Conservation (phyloP, 2,797 vertebrate species). For the Intellagama lesueurii region DNA sequence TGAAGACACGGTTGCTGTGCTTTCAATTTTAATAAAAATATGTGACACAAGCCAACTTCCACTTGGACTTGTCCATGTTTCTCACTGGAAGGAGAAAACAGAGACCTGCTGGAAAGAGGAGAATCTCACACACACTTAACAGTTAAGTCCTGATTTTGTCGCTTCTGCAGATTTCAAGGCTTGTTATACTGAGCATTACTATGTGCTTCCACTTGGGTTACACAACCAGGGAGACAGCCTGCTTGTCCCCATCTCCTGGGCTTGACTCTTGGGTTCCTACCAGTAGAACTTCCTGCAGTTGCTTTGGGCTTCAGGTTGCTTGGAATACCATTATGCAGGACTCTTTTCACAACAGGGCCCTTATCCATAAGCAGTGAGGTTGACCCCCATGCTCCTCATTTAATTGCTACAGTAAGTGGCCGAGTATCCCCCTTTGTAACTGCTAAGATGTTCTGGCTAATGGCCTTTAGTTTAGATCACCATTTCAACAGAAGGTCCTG, state of each 20-base stretch:
- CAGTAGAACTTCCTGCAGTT: background rate
- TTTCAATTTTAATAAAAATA: conserved; percentile 41
- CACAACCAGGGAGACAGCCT: background rate
- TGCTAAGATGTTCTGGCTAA: conserved; percentile 6
- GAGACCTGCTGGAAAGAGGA: background rate
- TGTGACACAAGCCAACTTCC: background rate
- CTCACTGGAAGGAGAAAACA: background rate
- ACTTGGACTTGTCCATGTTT: background rate
- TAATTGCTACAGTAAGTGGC: background rate
- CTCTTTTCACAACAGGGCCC: background rate
- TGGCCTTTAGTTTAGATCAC: background rate
- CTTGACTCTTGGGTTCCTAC: background rate
- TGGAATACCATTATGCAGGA: background rate
- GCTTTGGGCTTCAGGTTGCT: background rate
- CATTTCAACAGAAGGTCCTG: background rate
- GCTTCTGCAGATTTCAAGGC: conserved; percentile 20
- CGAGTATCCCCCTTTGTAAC: background rate
- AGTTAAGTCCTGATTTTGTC: background rate
- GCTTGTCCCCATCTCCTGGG: background rate
- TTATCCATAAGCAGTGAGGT: background rate
- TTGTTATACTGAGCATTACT: background rate
- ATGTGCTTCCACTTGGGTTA: background rate
- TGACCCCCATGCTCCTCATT: background rate
- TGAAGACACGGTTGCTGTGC: conserved; percentile 4
- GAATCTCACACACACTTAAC: background rate